phyloP scores from a whole-genome alignment of 1,140 invertebrate species.

The Zophobas atratus region DNA sequence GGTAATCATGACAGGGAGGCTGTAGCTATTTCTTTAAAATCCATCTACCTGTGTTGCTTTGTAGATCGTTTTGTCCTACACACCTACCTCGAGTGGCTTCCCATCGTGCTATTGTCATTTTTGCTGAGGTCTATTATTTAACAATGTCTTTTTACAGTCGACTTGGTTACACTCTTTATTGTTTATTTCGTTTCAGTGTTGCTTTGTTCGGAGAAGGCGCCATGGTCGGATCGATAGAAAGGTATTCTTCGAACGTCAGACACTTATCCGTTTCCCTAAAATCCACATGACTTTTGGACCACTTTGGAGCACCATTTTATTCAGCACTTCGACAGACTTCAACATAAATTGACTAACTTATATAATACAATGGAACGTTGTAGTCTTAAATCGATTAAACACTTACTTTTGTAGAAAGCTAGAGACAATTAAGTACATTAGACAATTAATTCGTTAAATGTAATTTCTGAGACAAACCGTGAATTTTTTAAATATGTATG shows the following conservation, averaged over 20 bases:
- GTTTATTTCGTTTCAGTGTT: constrained; percentile 49
- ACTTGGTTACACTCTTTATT: constrained; percentile 47
- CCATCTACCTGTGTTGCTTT: constrained; percentile 48
- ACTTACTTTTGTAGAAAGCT: no score
- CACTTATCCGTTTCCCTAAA: not conserved
- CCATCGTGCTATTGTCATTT: constrained; percentile 47
- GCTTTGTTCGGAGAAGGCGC: constrained; percentile 45
- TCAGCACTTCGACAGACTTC: not conserved
- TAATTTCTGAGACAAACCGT: no score
- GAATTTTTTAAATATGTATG: no score
- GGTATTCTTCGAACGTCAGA: constrained; percentile 34
- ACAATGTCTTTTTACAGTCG: constrained; percentile 47
- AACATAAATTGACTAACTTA: no score
- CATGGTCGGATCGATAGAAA: constrained; percentile 2
- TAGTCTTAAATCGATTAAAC: no score
- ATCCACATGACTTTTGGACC: constrained; percentile 8
- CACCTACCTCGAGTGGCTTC: constrained; percentile 49
- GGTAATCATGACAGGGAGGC: constrained; percentile 20
- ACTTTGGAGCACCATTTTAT: not conserved
- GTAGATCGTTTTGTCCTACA: constrained; percentile 45
- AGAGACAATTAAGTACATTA: no score
- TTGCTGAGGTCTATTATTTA: constrained; percentile 47
- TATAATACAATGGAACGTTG: no score
- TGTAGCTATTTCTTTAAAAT: constrained; percentile 17
- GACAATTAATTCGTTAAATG: no score